These are phyloP conservation scores for Scolopax bukidnonensis DNA, from an alignment of 2,797 vertebrate species.

Conservation along the genomic window DNA sequence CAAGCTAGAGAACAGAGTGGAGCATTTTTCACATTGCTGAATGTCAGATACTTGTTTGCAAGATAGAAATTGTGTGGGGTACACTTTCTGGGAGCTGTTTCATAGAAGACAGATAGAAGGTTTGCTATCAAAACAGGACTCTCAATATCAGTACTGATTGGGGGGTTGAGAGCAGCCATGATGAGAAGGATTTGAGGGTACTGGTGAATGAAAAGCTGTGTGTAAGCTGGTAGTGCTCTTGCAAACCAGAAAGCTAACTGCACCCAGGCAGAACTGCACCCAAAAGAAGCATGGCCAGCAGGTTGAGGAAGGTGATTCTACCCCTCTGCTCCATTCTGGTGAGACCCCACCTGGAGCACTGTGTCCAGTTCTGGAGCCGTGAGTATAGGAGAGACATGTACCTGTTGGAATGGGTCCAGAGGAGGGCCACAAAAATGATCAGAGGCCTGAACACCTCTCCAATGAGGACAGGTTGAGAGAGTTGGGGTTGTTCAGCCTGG, in stretches of 20 bases:
- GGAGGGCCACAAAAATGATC: neutral
- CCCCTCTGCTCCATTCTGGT: neutral
- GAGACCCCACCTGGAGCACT: neutral
- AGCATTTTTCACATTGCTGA: neutral
- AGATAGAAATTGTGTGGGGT: neutral
- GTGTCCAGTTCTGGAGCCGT: neutral
- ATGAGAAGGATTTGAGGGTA: neutral
- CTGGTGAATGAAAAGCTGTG: too few species aligned
- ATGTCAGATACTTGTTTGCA: neutral
- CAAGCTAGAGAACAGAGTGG: neutral
- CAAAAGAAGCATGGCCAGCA: neutral
- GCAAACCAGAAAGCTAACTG: neutral
- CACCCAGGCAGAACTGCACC: neutral
- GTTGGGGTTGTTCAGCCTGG: neutral
- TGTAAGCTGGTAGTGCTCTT: neutral
- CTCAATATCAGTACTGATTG: neutral
- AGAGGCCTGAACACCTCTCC: neutral
- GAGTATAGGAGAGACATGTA: neutral
- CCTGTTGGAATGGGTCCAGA: neutral
- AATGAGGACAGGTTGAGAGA: neutral
- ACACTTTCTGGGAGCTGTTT: neutral
- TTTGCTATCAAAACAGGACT: neutral
- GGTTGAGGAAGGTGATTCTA: neutral
- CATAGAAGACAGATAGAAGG: neutral
- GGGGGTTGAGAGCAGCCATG: neutral